phyloP scores from a whole-genome alignment of 92 coral and sea anemone genomes.

The Pocillopora grandis region DNA sequence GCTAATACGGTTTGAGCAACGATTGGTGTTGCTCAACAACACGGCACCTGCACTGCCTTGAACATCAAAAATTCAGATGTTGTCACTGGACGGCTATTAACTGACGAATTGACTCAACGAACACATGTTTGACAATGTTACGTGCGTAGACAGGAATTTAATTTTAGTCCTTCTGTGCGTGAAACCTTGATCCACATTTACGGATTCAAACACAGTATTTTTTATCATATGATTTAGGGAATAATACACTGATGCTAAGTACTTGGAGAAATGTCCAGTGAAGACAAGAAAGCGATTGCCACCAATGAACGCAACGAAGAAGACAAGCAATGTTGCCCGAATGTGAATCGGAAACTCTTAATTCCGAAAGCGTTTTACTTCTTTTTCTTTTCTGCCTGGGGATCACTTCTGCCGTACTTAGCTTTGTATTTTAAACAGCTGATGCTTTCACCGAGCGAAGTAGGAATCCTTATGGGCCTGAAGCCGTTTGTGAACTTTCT shows the following conservation, averaged over 20 bases:
- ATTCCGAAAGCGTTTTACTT: conserved; percentile 92
- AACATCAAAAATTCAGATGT: conserved; percentile 44
- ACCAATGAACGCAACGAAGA: conserved; percentile 51
- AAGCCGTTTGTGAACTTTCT: conserved; percentile 98
- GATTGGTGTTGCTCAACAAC: conserved; percentile 15
- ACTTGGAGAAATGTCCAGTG: conserved; percentile 36
- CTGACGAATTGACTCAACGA: conserved; percentile 32
- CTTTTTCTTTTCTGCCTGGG: conserved; percentile 99
- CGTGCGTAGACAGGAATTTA: conserved; percentile 38
- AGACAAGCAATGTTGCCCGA: conserved; percentile 78
- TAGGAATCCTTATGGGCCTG: conserved; percentile 96
- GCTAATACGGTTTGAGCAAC: conserved; percentile 8
- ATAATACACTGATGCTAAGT: neutral
- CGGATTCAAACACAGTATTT: neutral
- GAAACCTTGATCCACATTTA: conserved; percentile 8
- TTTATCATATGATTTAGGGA: neutral
- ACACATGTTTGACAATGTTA: conserved; percentile 29
- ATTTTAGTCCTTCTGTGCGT: neutral
- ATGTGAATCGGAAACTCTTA: conserved; percentile 87
- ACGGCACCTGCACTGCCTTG: conserved; percentile 36
- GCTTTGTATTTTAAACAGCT: conserved; percentile 97
- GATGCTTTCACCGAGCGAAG: conserved; percentile 97
- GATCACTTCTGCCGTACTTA: conserved; percentile 92
- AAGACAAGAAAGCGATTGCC: conserved; percentile 67
- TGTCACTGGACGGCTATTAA: conserved; percentile 38